Percentiles rank a stretch among this genome's conserved stretches.
These are phyloP conservation scores for Trematomus loennbergii DNA, from an alignment of 2,113 vertebrate genomes.

Conservation along the genomic window DNA sequence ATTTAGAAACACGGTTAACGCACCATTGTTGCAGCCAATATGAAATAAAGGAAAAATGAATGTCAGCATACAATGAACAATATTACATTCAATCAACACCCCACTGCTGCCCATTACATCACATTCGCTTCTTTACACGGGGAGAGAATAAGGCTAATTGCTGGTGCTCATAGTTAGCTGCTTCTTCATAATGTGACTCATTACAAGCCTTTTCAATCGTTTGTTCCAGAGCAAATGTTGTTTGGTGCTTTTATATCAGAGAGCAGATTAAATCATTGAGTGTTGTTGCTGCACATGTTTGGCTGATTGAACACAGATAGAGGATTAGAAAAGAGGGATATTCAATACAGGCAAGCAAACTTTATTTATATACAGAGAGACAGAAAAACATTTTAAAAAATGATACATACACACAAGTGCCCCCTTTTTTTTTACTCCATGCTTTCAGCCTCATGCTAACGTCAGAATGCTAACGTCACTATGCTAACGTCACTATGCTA, in stretches of 20 bases:
- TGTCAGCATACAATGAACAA: slow-evolving; percentile 18
- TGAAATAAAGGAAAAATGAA: not conserved
- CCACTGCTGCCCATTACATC: slow-evolving; percentile 31
- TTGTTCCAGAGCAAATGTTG: slow-evolving; percentile 22
- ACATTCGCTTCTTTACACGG: not conserved
- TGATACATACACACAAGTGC: too few relatives aligned
- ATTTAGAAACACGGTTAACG: slow-evolving; percentile 24
- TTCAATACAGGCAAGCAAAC: not conserved
- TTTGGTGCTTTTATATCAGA: slow-evolving; percentile 34
- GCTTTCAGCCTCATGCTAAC: not conserved
- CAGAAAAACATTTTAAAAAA: too few relatives aligned
- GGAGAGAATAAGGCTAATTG: slow-evolving; percentile 59
- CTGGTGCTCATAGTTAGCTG: slow-evolving; percentile 39
- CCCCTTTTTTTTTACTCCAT: not conserved
- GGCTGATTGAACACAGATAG: not conserved
- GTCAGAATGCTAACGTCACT: not conserved
- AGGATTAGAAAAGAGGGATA: not conserved
- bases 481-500: not conserved
- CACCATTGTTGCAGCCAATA: slow-evolving; percentile 4
- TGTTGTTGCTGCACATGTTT: not conserved
- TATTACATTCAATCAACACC: slow-evolving; percentile 53
- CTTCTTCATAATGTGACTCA: slow-evolving; percentile 37
- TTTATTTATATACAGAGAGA: not conserved
- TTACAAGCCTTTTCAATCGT: slow-evolving; percentile 50
- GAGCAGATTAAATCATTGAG: slow-evolving; percentile 32